phyloP scores from a whole-genome alignment of 2,888 invertebrate species.

The Diarsia brunnea region DNA sequence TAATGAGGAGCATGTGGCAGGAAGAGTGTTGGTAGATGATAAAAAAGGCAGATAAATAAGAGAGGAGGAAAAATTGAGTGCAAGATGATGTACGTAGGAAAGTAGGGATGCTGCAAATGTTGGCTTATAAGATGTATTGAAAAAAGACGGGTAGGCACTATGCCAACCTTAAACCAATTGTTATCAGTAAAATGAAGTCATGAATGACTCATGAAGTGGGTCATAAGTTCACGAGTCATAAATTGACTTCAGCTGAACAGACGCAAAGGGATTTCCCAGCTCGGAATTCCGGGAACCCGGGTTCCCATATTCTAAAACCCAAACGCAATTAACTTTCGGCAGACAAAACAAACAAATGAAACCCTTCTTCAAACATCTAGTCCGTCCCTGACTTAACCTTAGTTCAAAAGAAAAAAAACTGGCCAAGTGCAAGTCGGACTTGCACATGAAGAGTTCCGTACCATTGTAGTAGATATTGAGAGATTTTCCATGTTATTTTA shows the following conservation, averaged over 20 bases:
- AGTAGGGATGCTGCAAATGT: too few relatives aligned
- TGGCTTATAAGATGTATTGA: not conserved
- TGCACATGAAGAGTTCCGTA: too few relatives aligned
- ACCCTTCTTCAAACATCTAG: too few relatives aligned
- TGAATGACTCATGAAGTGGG: not conserved
- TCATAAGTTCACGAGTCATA: not conserved
- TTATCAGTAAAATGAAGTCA: not conserved
- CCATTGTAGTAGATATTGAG: too few relatives aligned
- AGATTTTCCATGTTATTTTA: too few relatives aligned
- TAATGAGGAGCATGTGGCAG: not conserved
- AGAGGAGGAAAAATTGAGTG: not conserved
- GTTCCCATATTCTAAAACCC: too few relatives aligned
- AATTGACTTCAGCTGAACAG: conserved; percentile 1
- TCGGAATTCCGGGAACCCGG: too few relatives aligned
- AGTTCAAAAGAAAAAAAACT: too few relatives aligned
- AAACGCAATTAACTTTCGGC: too few relatives aligned
- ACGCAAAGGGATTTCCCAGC: not conserved
- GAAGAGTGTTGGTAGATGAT: not conserved
- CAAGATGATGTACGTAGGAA: not conserved
- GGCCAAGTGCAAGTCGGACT: too few relatives aligned
- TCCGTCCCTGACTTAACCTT: too few relatives aligned
- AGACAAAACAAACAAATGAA: too few relatives aligned
- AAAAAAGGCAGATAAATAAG: not conserved
- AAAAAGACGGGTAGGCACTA: not conserved
- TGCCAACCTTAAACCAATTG: conserved; percentile 4